These are phyloP conservation scores for Liodrosophila aerea DNA, from an alignment of 2,888 invertebrate species.

Conservation along the genomic window DNA sequence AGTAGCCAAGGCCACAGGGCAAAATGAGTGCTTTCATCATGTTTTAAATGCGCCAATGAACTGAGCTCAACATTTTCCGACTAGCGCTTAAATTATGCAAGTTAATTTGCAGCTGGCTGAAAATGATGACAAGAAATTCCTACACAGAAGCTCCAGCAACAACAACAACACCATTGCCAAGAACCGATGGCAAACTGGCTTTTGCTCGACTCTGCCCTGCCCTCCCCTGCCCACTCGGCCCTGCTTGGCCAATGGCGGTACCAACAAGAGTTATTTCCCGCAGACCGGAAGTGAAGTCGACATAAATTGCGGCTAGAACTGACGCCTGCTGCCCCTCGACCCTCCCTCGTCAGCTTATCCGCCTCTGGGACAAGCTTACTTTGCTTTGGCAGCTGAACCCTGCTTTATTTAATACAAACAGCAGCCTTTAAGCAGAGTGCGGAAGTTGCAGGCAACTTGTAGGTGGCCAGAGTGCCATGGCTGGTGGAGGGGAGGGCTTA, in stretches of 20 bases:
- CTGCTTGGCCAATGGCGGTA: conserved; percentile 36
- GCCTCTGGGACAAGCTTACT: conserved; percentile 18
- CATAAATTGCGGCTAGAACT: conserved; percentile 74
- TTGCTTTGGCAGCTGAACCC: conserved; percentile 49
- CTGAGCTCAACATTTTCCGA: conserved; percentile 61
- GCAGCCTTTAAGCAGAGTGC: conserved; percentile 36
- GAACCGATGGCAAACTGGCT: background rate
- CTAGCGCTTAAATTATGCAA: conserved; percentile 69
- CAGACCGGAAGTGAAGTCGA: conserved; percentile 76
- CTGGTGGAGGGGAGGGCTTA: too few species aligned
- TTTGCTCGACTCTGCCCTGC: background rate
- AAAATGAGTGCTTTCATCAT: conserved; percentile 43
- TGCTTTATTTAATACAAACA: conserved; percentile 54
- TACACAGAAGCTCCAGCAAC: conserved; percentile 29
- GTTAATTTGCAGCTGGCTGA: conserved; percentile 70
- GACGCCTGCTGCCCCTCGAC: conserved; percentile 38
- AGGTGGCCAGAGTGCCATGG: conserved; percentile 14
- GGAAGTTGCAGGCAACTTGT: conserved; percentile 22
- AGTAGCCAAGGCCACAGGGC: conserved; percentile 50
- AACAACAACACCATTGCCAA: background rate
- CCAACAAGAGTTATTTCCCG: conserved; percentile 70
- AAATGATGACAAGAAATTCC: conserved; percentile 74
- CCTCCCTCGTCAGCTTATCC: conserved; percentile 8
- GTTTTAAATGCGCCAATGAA: conserved; percentile 66
- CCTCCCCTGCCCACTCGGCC: conserved; percentile 1